Evolutionary conservation across 2,888 invertebrate genomes (phyloP).

Genomic region (Isotomurus palustris): DNA sequence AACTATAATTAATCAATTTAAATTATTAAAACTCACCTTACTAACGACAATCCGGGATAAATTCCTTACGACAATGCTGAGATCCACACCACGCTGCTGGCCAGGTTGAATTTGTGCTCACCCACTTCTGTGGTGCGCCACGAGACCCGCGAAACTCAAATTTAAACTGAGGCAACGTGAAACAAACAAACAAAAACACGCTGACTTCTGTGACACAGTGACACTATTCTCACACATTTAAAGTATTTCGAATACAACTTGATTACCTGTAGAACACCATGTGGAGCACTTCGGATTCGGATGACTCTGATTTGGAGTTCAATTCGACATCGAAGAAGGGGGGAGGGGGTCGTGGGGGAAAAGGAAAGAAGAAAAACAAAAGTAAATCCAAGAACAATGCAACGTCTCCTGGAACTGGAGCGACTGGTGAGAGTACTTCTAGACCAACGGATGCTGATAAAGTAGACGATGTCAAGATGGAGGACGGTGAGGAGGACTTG

Average conservation of each 20-base stretch:
- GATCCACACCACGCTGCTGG: not conserved
- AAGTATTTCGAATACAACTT: too few species aligned
- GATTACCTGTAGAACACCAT: too few species aligned
- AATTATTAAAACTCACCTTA: not conserved
- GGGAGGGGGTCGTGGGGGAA: too few species aligned
- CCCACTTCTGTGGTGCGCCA: not conserved
- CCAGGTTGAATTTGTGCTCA: conserved; percentile 1
- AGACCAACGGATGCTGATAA: too few species aligned
- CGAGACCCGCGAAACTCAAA: not conserved
- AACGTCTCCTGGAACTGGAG: too few species aligned
- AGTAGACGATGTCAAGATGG: too few species aligned
- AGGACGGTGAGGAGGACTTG: not conserved
- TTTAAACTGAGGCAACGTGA: not conserved
- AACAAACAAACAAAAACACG: not conserved
- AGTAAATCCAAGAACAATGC: not conserved
- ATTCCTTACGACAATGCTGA: not conserved
- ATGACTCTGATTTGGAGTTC: conserved; percentile 6
- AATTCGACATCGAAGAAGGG: not conserved
- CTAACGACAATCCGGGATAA: not conserved
- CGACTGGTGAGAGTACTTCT: too few species aligned
- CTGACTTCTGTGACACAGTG: not conserved
- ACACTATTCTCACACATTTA: too few species aligned
- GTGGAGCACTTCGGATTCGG: not conserved
- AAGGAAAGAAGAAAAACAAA: not conserved
- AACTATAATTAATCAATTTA: not conserved